Percentiles rank a stretch among this genome's conserved stretches.
Conservation (phyloP, 2,797 vertebrate genomes). For the Jordanella pulchra region DNA sequence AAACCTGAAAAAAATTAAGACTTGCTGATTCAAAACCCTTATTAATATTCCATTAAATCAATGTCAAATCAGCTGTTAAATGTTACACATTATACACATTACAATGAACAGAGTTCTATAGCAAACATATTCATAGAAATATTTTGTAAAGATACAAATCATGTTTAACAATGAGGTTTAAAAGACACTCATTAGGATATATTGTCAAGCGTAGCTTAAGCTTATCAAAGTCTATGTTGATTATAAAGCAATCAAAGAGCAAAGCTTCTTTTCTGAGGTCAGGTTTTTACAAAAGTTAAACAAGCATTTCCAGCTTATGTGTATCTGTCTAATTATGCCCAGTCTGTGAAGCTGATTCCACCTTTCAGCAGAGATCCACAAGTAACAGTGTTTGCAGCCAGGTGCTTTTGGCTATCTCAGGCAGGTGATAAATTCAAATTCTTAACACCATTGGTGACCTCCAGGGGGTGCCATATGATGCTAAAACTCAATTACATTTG, state of each 20-base stretch:
- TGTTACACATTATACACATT: neutral
- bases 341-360: neutral
- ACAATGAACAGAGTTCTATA: neutral
- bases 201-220: neutral
- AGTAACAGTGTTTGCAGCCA: neutral
- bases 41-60: neutral
- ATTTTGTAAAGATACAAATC: neutral
- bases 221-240: neutral
- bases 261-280: neutral
- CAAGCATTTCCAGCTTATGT: neutral
- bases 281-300: neutral
- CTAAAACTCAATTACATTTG: conserved; percentile 31
- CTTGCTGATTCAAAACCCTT: neutral
- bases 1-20: neutral
- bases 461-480: conserved; percentile 61
- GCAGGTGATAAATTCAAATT: conserved; percentile 33
- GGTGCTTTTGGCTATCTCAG: neutral
- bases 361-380: neutral
- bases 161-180: too few relatives aligned
- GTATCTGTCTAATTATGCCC: neutral
- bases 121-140: neutral
- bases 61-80: neutral
- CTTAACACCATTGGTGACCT: conserved; percentile 63
- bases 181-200: neutral
- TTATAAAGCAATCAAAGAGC: neutral